These are phyloP conservation scores for Chymomyza costata DNA, from an alignment of 1,140 invertebrate genomes.

Conservation along the genomic window DNA sequence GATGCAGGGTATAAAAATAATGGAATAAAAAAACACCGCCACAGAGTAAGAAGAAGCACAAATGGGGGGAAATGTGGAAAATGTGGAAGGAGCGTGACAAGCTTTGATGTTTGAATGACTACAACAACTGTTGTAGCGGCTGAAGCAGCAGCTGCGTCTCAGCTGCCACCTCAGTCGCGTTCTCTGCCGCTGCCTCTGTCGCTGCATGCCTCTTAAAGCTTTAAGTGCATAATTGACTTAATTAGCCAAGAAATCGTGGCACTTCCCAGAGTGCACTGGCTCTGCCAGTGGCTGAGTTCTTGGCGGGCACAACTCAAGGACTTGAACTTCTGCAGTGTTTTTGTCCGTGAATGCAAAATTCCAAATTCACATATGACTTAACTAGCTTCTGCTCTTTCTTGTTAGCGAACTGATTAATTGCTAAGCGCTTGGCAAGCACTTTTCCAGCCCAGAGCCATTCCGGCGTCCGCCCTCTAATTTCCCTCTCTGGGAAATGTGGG, in stretches of 20 bases:
- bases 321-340: no score
- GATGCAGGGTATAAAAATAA: no score
- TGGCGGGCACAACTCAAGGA: no score
- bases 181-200: conserved; percentile 30
- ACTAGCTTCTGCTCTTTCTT: conserved; percentile 10
- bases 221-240: conserved; percentile 72
- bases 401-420: conserved; percentile 69
- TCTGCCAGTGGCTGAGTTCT: conserved; percentile 23
- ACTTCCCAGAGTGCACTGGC: conserved; percentile 9
- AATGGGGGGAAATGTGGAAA: background rate
- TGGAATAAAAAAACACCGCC: conserved; percentile 18
- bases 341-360: no score
- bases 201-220: conserved; percentile 63
- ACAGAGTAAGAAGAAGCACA: no score
- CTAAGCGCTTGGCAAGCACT: conserved; percentile 69
- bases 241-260: conserved; percentile 65
- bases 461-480: conserved; percentile 21
- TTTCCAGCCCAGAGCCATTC: conserved; percentile 22
- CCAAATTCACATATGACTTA: no score
- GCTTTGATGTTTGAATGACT: conserved; percentile 70
- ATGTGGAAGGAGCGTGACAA: conserved; percentile 52
- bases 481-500: conserved; percentile 40
- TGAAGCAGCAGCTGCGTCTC: conserved; percentile 14
- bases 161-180: conserved; percentile 5
- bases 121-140: conserved; percentile 28